phyloP scores from a whole-genome alignment of 2,113 vertebrate genomes.

The Chloebia gouldiae region DNA sequence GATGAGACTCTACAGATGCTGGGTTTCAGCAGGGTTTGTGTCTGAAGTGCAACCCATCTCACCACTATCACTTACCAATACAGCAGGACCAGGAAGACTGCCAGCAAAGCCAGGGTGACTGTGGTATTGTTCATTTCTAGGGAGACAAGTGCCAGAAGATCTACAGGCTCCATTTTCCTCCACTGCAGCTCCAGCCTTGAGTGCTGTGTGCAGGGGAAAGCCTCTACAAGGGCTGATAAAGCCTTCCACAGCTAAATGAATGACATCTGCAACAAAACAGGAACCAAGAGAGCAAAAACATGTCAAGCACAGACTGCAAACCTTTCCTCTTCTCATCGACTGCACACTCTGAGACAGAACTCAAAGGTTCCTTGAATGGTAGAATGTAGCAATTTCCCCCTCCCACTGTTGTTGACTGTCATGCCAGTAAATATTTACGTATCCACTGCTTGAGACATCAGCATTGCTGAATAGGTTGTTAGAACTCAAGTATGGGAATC shows the following conservation, averaged over 20 bases:
- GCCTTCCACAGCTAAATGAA: not conserved
- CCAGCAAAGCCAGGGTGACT: conserved; percentile 72
- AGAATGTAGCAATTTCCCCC: conserved; percentile 63
- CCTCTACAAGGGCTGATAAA: conserved; percentile 13
- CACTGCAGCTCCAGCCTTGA: not conserved
- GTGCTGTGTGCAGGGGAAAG: not conserved
- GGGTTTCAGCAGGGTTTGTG: not conserved
- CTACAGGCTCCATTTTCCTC: conserved; percentile 50
- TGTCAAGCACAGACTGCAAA: not conserved
- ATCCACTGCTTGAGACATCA: conserved; percentile 24
- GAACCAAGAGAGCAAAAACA: conserved; percentile 20
- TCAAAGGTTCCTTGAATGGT: conserved; percentile 41
- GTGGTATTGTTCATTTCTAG: conserved; percentile 38
- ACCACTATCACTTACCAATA: conserved; percentile 77
- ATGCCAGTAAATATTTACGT: conserved; percentile 75
- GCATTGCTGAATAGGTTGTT: not conserved
- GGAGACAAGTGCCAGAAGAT: conserved; percentile 45
- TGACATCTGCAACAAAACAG: conserved; percentile 36
- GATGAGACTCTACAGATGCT: not conserved
- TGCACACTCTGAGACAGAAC: conserved; percentile 49
- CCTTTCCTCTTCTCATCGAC: conserved; percentile 19
- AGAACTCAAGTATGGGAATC: not conserved
- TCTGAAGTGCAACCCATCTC: not conserved
- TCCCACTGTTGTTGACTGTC: conserved; percentile 37
- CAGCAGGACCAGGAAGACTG: conserved; percentile 77